Base-by-base conservation (phyloP, 2,888 invertebrate species). In the Machimus rusticus region DNA sequence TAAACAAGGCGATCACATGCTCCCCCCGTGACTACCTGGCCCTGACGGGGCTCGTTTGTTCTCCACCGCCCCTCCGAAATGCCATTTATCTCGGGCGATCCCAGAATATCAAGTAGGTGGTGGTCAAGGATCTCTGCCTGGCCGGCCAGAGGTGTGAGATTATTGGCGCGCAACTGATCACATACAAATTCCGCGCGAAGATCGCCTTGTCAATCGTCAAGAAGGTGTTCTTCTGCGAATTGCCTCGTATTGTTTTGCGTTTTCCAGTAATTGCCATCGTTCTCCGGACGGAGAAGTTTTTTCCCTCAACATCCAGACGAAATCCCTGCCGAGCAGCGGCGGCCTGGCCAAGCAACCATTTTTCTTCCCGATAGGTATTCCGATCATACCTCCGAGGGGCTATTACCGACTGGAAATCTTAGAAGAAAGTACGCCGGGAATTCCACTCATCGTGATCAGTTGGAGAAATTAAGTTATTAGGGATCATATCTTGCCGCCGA, bases 91-190 rank as follows among this genome's bases (percentile, higher is more conserved):
- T 84, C 74, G 66, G 28, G 66, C 84, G 66, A 84, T 66, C 39
- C 74, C 84, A 84, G 84, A 84, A 84, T 84, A 84, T 66, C 39
- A 84, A 84, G 84, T 84, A 84, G 84, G 84, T 46, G 84, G 84
- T 84, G 84, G 84, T 74, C 84, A 84, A 84, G 84, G 84, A 84
- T 84, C 84, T 14, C 74, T 31, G 23, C 8, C 31, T 57, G 5
- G 34, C n/a, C 43, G 86, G 86, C 37, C 55, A 55, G 34, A 77
- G 86, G 86, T 86, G 86, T 86, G 86, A 86, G 86, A 86, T 86
- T 86, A 77, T 86, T 86, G 77, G 77, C 77, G 86, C 76, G 77
- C 77, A 55, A 86, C 34, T 77, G 86, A 86, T 77, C 55, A 34
- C 77, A 77, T 77, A 86, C 86, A 86, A 77, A 86, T 86, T 86